phyloP scores from a whole-genome alignment of 92 coral and sea anemone species.

The Micromussa lordhowensis region DNA sequence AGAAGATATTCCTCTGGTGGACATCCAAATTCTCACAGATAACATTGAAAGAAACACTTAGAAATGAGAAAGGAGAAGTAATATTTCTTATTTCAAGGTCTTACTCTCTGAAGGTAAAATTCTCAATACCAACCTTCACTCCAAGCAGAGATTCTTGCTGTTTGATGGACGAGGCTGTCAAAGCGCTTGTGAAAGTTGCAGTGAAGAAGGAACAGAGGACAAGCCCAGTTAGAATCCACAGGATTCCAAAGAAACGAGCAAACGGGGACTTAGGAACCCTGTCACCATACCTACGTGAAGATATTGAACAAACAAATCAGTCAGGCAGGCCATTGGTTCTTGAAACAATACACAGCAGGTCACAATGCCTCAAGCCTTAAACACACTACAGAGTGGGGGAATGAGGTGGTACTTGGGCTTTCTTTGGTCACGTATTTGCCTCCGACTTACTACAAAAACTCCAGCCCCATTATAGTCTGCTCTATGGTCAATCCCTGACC shows the following conservation, averaged over 20 bases:
- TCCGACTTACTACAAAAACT: no score
- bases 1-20: neutral
- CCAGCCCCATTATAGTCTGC: no score
- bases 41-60: neutral
- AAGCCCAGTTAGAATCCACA: constrained; percentile 58
- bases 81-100: neutral
- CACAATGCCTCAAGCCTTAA: neutral
- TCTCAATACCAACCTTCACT: constrained; percentile 21
- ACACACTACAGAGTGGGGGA: no score
- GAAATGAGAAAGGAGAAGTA: neutral
- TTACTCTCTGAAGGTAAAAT: neutral
- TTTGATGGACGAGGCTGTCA: constrained; percentile 44
- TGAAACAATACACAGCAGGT: no score
- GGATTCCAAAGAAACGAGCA: constrained; percentile 62
- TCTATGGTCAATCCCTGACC: no score
- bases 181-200: constrained; percentile 48
- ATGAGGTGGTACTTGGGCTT: no score
- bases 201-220: constrained; percentile 51
- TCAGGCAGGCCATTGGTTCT: neutral
- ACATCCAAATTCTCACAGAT: neutral
- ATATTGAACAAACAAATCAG: neutral
- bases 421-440: no score
- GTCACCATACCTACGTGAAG: constrained; percentile 58
- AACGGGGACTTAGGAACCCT: constrained; percentile 50
- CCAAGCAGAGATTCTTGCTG: constrained; percentile 18